Conservation (phyloP, 2,113 vertebrate genomes). For the Drymodes brunneopygia region DNA sequence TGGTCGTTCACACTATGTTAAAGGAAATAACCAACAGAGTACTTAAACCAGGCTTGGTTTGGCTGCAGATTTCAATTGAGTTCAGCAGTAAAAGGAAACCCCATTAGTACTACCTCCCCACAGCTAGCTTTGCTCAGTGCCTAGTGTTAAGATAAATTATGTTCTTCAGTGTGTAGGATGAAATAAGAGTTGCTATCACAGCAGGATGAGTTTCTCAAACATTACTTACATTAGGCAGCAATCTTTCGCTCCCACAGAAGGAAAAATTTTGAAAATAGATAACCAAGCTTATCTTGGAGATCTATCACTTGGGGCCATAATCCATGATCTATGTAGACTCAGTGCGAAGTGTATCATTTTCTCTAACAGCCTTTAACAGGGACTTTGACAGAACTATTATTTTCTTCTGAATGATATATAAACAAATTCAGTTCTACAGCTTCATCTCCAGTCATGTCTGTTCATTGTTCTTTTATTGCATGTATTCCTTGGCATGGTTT, state of each 20-base stretch:
- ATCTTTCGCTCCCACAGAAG: neutral
- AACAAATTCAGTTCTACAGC: constrained; percentile 51
- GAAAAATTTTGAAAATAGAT: neutral
- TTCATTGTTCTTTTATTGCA: constrained; percentile 68
- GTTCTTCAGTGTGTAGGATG: neutral
- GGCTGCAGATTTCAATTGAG: neutral
- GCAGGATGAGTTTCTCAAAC: neutral
- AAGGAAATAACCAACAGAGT: constrained; percentile 35
- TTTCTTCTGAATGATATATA: constrained; percentile 49
- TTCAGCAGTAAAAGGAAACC: constrained; percentile 2
- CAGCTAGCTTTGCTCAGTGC: neutral
- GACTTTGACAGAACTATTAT: constrained; percentile 34
- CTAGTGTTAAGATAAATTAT: constrained; percentile 25
- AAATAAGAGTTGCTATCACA: neutral
- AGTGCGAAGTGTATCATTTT: neutral
- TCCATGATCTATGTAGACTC: neutral
- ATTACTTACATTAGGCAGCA: neutral
- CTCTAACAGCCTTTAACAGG: neutral
- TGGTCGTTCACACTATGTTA: constrained; percentile 35
- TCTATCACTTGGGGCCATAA: neutral
- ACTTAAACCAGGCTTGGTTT: neutral
- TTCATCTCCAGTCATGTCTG: constrained; percentile 67
- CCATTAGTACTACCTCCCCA: neutral
- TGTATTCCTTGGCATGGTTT: constrained; percentile 66
- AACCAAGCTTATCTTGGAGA: neutral